A percentile compares a stretch with the other conserved stretches of the same genome.
Conservation (phyloP, 2,888 invertebrate genomes). For the Halocaridina rubra region DNA sequence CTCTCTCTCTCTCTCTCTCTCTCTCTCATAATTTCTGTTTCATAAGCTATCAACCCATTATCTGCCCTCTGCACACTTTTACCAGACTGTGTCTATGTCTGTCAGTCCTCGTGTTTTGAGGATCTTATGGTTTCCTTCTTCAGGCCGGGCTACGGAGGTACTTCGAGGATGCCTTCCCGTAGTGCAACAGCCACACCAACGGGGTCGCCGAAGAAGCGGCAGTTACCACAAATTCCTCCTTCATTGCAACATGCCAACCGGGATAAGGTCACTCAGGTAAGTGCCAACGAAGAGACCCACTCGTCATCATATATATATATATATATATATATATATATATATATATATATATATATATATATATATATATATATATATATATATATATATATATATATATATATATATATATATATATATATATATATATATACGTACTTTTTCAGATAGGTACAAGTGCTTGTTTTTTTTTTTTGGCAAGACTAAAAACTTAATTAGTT, state of each 20-base stretch:
- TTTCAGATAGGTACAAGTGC: too few species aligned
- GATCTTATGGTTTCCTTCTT: neutral
- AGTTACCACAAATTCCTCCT: conserved; percentile 91
- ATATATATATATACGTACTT: neutral
- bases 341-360: neutral
- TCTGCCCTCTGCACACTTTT: too few species aligned
- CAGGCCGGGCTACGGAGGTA: neutral
- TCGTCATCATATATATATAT: neutral
- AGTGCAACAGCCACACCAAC: conserved; percentile 77
- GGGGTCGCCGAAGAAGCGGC: conserved; percentile 94
- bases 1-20: conserved; percentile 3
- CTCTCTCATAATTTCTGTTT: neutral
- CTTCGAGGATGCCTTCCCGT: neutral
- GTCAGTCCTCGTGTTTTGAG: too few species aligned
- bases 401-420: neutral
- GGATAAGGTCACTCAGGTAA: conserved; percentile 77
- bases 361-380: neutral
- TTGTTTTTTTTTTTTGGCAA: too few species aligned
- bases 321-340: neutral
- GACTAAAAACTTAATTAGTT: too few species aligned
- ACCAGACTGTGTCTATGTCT: too few species aligned
- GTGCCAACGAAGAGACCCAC: too few species aligned
- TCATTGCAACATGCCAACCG: conserved; percentile 80
- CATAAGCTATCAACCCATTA: too few species aligned
- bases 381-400: neutral